These are phyloP conservation scores for Neomonachus schauinslandi DNA, from an alignment of 2,113 vertebrate genomes.

Conservation along the genomic window DNA sequence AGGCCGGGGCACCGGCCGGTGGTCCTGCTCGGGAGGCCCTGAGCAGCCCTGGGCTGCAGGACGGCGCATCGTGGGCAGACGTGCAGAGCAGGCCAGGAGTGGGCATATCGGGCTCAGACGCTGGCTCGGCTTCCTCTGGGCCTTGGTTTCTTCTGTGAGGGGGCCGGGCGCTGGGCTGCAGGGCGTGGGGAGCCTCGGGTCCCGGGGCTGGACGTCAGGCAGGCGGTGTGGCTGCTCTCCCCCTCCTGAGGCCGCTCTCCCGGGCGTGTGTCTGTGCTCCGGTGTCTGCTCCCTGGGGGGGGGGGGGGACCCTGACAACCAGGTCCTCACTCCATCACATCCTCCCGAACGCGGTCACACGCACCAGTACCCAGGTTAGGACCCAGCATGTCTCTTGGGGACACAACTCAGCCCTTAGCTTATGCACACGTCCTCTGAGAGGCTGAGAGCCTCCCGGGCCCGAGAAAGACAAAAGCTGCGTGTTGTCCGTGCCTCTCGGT, in stretches of 20 bases:
- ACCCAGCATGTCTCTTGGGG: fast-evolving
- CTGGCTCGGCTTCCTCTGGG: background rate
- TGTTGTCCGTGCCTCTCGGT: background rate
- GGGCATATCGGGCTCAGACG: background rate
- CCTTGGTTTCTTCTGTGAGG: background rate
- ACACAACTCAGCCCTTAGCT: background rate
- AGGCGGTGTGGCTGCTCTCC: too few relatives aligned
- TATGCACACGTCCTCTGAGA: fast-evolving
- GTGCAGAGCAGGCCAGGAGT: background rate
- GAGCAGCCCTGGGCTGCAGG: too few relatives aligned
- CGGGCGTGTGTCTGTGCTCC: background rate
- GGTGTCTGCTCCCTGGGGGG: background rate
- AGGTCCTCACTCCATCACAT: background rate
- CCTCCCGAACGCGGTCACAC: background rate
- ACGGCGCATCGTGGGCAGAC: too few relatives aligned
- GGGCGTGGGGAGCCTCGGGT: background rate
- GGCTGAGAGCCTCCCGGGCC: background rate
- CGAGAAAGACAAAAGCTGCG: background rate
- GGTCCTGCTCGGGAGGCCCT: background rate
- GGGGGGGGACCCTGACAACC: background rate
- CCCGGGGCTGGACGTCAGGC: fast-evolving
- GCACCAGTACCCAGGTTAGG: fast-evolving
- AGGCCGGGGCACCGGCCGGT: background rate
- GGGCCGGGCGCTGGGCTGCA: background rate
- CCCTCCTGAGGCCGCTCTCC: background rate